Evolutionary conservation across 2,113 vertebrate species (phyloP).

Genomic region (Strix uralensis): DNA sequence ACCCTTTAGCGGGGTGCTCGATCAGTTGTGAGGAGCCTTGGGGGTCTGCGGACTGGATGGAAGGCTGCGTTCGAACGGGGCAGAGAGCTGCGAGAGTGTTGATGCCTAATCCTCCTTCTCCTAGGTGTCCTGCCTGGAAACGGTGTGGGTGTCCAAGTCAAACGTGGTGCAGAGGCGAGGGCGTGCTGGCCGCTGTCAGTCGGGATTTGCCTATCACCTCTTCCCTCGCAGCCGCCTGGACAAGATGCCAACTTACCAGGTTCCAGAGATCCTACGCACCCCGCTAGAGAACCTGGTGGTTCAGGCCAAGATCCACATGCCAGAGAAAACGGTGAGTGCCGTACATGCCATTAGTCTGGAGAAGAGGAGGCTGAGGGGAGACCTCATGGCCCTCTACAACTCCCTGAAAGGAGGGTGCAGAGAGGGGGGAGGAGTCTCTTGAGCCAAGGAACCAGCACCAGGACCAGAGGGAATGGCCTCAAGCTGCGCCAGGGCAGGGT

Average conservation of each 20-base stretch:
- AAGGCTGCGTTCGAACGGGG: background rate
- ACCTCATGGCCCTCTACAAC: too few species aligned
- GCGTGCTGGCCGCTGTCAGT: slow-evolving; percentile 92
- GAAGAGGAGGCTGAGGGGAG: too few species aligned
- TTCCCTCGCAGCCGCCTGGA: slow-evolving; percentile 86
- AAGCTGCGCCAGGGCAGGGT: too few species aligned
- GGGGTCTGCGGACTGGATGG: background rate
- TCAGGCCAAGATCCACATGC: slow-evolving; percentile 96
- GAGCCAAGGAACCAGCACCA: too few species aligned
- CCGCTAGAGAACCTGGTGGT: slow-evolving; percentile 94
- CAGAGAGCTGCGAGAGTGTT: accelerated
- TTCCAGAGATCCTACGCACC: slow-evolving; percentile 93
- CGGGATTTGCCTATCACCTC: slow-evolving; percentile 91
- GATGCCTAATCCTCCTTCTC: background rate
- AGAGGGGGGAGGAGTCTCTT: too few species aligned
- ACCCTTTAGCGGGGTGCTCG: accelerated
- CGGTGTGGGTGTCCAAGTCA: slow-evolving; percentile 91
- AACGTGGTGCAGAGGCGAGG: slow-evolving; percentile 93
- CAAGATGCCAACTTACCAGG: slow-evolving; percentile 85
- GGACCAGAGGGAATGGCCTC: too few species aligned
- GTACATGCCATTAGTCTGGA: too few species aligned
- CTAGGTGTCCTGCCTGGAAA: slow-evolving; percentile 95
- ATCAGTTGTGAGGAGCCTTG: accelerated
- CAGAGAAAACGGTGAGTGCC: slow-evolving; percentile 81
- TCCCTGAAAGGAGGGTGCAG: too few species aligned